A percentile compares a stretch with the other conserved stretches of the same genome.
Evolutionary conservation across 1,140 invertebrate species (phyloP).

Genomic region (Macrobrachium rosenbergii): DNA sequence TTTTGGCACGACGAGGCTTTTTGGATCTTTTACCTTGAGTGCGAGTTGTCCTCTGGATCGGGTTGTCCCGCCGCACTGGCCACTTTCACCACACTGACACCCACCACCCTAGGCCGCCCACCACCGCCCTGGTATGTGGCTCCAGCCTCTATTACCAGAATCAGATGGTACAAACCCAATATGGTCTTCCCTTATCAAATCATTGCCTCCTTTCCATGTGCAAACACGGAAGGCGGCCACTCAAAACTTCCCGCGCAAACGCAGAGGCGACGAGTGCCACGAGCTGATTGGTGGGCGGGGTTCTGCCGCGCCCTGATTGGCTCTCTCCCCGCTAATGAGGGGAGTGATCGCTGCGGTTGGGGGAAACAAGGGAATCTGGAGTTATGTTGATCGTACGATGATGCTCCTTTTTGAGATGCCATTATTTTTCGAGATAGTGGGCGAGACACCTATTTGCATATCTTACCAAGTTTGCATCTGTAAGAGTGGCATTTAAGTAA

Average conservation of each 20-base stretch:
- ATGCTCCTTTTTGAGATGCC: neutral
- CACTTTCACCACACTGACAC: slow-evolving; percentile 59
- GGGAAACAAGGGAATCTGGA: slow-evolving; percentile 60
- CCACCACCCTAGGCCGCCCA: slow-evolving; percentile 33
- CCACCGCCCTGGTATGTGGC: slow-evolving; percentile 49
- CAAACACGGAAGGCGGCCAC: slow-evolving; percentile 61
- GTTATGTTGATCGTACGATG: slow-evolving; percentile 36
- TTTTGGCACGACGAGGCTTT: neutral
- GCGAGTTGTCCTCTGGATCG: neutral
- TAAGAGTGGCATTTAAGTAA: too few relatives aligned
- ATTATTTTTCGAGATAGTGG: neutral
- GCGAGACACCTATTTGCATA: neutral
- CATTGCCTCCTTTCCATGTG: slow-evolving; percentile 62
- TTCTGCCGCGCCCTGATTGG: slow-evolving; percentile 42
- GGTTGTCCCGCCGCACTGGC: slow-evolving; percentile 31
- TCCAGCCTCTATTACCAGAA: slow-evolving; percentile 62
- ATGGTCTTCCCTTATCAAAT: slow-evolving; percentile 65
- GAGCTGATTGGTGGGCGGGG: slow-evolving; percentile 56
- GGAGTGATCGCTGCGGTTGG: slow-evolving; percentile 58
- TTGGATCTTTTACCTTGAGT: neutral
- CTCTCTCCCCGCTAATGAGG: slow-evolving; percentile 55
- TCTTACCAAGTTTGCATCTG: too few relatives aligned
- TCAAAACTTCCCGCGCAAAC: slow-evolving; percentile 54
- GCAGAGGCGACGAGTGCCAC: slow-evolving; percentile 5
- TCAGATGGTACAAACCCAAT: slow-evolving; percentile 64